phyloP scores from a whole-genome alignment of 23 tunicate genomes.

The Ascidia mentula region DNA sequence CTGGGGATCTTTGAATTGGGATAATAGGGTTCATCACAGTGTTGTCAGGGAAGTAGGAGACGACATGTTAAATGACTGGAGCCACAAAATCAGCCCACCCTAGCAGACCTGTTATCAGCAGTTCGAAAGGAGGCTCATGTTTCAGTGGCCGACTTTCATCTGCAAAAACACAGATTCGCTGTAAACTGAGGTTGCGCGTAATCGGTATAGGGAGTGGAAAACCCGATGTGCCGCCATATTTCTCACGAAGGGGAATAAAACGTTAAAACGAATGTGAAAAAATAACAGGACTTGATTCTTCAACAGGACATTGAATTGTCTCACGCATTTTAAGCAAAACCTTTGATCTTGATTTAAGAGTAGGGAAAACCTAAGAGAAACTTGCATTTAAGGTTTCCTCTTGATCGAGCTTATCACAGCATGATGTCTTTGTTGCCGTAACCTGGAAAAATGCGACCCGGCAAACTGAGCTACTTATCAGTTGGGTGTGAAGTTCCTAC shows the following conservation, averaged over 20 bases:
- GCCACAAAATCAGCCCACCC: constrained; percentile 7
- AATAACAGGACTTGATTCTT: too few species aligned
- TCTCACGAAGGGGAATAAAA: too few species aligned
- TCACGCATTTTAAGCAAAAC: too few species aligned
- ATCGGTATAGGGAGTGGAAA: too few species aligned
- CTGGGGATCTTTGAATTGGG: not conserved
- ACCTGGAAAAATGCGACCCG: not conserved
- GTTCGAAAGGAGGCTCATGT: not conserved
- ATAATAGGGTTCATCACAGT: not conserved
- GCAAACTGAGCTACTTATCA: not conserved
- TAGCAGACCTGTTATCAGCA: not conserved
- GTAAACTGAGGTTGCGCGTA: too few species aligned
- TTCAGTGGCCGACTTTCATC: not conserved
- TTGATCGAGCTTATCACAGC: not conserved
- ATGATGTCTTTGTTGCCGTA: constrained; percentile 8
- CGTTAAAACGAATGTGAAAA: too few species aligned
- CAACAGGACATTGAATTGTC: too few species aligned
- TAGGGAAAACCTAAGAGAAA: not conserved
- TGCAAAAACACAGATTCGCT: not conserved
- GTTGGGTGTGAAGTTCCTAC: not conserved
- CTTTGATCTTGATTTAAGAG: not conserved
- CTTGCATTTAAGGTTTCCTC: not conserved
- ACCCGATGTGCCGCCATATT: too few species aligned
- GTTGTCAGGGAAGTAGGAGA: not conserved
- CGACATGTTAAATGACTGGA: not conserved